These are phyloP conservation scores for Saxidomus purpurata DNA, from an alignment of 1,140 invertebrate genomes.

Conservation along the genomic window DNA sequence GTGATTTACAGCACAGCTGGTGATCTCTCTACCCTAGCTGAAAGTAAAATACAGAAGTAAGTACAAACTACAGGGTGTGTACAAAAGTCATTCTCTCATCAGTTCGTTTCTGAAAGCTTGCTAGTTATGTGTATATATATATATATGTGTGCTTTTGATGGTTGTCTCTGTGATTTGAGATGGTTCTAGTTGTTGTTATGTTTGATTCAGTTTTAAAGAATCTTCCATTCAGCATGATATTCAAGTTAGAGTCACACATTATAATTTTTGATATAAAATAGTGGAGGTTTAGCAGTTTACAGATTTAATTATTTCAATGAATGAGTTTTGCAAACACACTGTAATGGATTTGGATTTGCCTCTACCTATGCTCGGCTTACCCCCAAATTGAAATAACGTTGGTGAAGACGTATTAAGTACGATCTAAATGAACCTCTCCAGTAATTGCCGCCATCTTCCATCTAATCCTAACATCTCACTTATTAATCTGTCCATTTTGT, in stretches of 20 bases:
- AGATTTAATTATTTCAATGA: background rate
- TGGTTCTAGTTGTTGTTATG: background rate
- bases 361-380: no score
- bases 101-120: background rate
- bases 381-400: background rate
- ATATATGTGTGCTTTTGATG: background rate
- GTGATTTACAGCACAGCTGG: slow-evolving; percentile 79
- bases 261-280: no score
- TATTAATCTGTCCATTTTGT: no score
- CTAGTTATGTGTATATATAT: background rate
- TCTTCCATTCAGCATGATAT: no score
- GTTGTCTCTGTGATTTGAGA: background rate
- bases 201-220: background rate
- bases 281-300: no score
- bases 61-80: slow-evolving; percentile 66
- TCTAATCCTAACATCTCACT: no score
- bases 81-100: slow-evolving; percentile 22
- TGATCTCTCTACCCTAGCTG: slow-evolving; percentile 74
- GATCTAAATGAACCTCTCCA: no score
- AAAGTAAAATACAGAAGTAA: slow-evolving; percentile 81
- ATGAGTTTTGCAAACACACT: slow-evolving; percentile 28
- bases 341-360: background rate
- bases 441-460: no score
- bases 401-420: no score
- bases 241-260: no score